Conservation (phyloP, 2,888 invertebrate genomes). For the Amiota mariae region DNA sequence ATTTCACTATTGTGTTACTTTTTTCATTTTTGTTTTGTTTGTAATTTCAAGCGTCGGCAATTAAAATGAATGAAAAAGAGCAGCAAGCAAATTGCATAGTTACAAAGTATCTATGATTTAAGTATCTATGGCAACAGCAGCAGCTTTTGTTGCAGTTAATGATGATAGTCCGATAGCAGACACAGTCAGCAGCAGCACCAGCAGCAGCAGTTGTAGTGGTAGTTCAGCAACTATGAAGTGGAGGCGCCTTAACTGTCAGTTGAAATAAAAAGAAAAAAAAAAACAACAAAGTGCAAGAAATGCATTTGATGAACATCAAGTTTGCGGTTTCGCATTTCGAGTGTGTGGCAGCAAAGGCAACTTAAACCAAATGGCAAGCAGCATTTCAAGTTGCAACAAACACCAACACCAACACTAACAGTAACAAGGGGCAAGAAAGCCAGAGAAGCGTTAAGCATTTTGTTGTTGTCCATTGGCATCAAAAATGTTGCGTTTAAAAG, state of each 20-base stretch:
- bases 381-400: slow-evolving; percentile 39
- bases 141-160: slow-evolving; percentile 19
- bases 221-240: background rate
- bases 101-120: slow-evolving; percentile 3
- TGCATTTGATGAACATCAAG: too few species aligned
- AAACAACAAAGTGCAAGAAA: background rate
- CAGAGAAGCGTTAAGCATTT: slow-evolving; percentile 61
- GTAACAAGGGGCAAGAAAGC: slow-evolving; percentile 39
- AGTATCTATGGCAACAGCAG: background rate
- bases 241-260: background rate
- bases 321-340: too few species aligned
- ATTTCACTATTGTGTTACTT: too few species aligned
- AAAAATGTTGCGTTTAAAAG: too few species aligned
- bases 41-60: too few species aligned
- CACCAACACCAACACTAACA: slow-evolving; percentile 31
- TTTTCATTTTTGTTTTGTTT: too few species aligned
- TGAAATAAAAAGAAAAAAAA: background rate
- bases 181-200: too few species aligned
- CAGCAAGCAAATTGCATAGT: background rate
- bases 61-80: background rate
- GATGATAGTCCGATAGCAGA: slow-evolving; percentile 7
- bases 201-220: background rate
- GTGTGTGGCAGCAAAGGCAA: background rate
- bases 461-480: slow-evolving; percentile 37
- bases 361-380: slow-evolving; percentile 49